These are phyloP conservation scores for Acrobasis repandana DNA, from an alignment of 2,888 invertebrate species.

Conservation along the genomic window DNA sequence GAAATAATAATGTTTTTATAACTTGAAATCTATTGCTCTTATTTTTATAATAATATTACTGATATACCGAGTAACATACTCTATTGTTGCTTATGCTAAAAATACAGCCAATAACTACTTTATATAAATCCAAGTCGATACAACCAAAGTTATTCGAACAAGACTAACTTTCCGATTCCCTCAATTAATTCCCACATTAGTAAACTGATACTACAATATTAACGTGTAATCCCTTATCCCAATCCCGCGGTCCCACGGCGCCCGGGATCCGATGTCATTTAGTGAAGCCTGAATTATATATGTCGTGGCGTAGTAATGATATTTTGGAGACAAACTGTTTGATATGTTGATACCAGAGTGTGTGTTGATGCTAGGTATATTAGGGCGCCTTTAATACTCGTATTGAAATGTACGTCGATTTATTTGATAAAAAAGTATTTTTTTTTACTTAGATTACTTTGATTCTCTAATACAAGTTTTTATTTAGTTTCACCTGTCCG, in stretches of 20 bases:
- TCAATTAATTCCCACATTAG: conserved; percentile 16
- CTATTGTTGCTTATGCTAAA: no score
- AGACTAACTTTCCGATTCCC: conserved; percentile 10
- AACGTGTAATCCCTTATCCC: conserved; percentile 13
- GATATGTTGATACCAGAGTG: neutral
- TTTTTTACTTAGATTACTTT: no score
- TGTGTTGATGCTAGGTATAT: neutral
- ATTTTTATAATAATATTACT: no score
- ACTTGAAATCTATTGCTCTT: no score
- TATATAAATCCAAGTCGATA: no score
- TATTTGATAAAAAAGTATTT: no score
- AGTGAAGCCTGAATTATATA: conserved; percentile 18
- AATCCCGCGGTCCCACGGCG: neutral
- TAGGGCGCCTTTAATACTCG: neutral
- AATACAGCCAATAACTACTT: no score
- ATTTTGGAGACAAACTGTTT: conserved; percentile 6
- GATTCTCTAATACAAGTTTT: no score
- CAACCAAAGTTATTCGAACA: neutral
- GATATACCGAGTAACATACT: no score
- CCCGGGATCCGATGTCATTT: conserved; percentile 11
- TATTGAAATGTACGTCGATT: no score
- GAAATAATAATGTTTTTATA: no score
- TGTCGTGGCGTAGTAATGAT: conserved; percentile 13
- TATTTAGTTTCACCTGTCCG: no score
- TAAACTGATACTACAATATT: conserved; percentile 14